Percentiles rank a stretch among this genome's conserved stretches.
These are phyloP conservation scores for Parnassius smintheus DNA, from an alignment of 2,888 invertebrate genomes.

Conservation along the genomic window DNA sequence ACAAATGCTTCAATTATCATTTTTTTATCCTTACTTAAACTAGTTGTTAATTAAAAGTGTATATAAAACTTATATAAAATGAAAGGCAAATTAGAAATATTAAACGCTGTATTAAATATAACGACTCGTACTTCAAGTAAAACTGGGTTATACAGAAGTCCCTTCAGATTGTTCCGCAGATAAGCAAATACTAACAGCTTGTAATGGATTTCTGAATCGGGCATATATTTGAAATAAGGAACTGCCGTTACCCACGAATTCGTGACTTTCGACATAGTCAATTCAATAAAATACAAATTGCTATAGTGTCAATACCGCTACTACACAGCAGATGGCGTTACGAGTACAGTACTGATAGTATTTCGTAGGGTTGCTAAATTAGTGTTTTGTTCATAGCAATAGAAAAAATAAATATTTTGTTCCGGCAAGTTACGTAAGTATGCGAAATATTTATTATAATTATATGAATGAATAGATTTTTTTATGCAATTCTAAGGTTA, in stretches of 20 bases:
- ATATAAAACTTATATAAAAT: conserved; percentile 1
- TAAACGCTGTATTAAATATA: conserved; percentile 16
- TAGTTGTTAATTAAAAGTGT: too few species aligned
- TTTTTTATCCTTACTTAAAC: too few species aligned
- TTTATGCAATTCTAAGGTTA: too few species aligned
- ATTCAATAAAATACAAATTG: conserved; percentile 28
- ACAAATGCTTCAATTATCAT: too few species aligned
- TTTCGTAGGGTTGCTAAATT: conserved; percentile 15
- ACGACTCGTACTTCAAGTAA: conserved; percentile 16
- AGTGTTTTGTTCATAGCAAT: too few species aligned
- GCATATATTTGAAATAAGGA: conserved; percentile 28
- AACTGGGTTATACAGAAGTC: conserved; percentile 23
- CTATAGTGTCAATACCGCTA: conserved; percentile 19
- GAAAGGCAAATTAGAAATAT: conserved; percentile 16
- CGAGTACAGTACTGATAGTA: conserved; percentile 8
- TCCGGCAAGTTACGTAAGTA: too few species aligned
- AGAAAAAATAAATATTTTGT: too few species aligned
- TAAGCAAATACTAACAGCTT: conserved; percentile 27
- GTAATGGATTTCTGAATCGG: conserved; percentile 28
- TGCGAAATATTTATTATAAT: too few species aligned
- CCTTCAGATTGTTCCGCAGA: conserved; percentile 22
- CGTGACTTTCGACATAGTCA: conserved; percentile 28
- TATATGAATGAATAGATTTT: too few species aligned
- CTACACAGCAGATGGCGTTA: conserved; percentile 22
- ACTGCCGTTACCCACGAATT: conserved; percentile 28